These are phyloP conservation scores for Choreutis nemorana DNA, from an alignment of 2,888 invertebrate species.

Conservation along the genomic window DNA sequence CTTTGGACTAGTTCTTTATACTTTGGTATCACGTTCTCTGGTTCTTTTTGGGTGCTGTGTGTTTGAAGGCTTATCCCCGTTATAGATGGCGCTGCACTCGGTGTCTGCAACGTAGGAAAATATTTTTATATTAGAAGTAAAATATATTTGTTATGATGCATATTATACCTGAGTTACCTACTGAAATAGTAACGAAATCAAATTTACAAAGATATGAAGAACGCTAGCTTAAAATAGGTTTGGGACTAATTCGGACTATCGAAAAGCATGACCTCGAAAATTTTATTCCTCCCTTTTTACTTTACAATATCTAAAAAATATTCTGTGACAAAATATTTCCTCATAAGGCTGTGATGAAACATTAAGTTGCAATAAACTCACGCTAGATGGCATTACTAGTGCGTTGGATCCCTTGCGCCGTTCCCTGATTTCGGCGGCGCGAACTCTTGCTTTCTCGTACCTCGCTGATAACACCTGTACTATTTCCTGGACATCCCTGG, in stretches of 20 bases:
- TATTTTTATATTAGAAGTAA: too few species aligned
- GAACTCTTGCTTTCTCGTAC: constrained; percentile 36
- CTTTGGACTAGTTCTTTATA: constrained; percentile 45
- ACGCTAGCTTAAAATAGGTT: too few species aligned
- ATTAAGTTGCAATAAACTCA: constrained; percentile 20
- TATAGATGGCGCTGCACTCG: constrained; percentile 46
- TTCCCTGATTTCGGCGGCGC: constrained; percentile 37
- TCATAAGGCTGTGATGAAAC: too few species aligned
- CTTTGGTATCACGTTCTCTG: constrained; percentile 36
- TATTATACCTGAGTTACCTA: too few species aligned
- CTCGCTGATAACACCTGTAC: constrained; percentile 42
- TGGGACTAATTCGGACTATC: too few species aligned
- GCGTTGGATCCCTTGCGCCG: constrained; percentile 32
- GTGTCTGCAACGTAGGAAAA: constrained; percentile 23
- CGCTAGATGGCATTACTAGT: constrained; percentile 39
- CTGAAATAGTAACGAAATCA: too few species aligned
- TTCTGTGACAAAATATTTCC: too few species aligned
- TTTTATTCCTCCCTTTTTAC: too few species aligned
- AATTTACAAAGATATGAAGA: too few species aligned
- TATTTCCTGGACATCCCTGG: constrained; percentile 48
- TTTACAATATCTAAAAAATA: too few species aligned
- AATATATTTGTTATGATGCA: too few species aligned
- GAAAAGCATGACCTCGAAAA: too few species aligned
- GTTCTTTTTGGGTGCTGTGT: constrained; percentile 45
- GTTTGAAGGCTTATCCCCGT: constrained; percentile 42